Base-by-base conservation (phyloP, 1,140 invertebrate genomes). In the Drosophila tsacasi region DNA sequence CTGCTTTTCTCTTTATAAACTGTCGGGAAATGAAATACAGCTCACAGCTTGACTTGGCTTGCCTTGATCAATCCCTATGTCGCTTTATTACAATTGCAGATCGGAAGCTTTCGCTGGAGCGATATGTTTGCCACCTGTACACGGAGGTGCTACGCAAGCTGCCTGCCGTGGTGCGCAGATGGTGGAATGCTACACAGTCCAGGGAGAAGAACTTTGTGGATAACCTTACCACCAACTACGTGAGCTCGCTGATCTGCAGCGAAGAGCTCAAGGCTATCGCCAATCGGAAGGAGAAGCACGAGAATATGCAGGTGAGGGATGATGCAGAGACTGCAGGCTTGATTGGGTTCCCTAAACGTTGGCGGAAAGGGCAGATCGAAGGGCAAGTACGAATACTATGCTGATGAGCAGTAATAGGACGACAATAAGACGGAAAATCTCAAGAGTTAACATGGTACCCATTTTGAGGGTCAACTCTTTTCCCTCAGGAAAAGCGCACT, bases 91-190 rank as follows among this genome's bases (percentile, higher is more conserved):
- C 21, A 25, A 57, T 25, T 59, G 46, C 46, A 93, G 92, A 92
- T 83, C 50, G 49, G 25, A 59, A 83, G 12, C 62, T 92, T 30
- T 55, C 83, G 19, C 80, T 96, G 9, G 94, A 96, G 72, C 94
- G 95, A 55, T 93, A 97, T 61, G 95, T 95, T 4, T 97, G 96
- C 85, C 95, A 94, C 93, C 87, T 97, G 30, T 96, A 96, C 84
- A 93, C 94, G 13, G 94, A 95, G 63, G 93, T 95, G 54, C 89
- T 97, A 35, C 94, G 95, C 42, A 94, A 95, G 77, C 93, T 97
- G 75, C 97, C 97, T n/a, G 97, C 96, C 39, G 94, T 97, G 52
- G 95, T 97, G 5, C 94, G 97, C 21, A 95, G 96, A 82, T 98
- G 97, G 97, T 98, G 96, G 95, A 95, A 95, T 60, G 94, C 95